phyloP scores from a whole-genome alignment of 2,888 invertebrate species.

The Orthonychiurus folsomi region DNA sequence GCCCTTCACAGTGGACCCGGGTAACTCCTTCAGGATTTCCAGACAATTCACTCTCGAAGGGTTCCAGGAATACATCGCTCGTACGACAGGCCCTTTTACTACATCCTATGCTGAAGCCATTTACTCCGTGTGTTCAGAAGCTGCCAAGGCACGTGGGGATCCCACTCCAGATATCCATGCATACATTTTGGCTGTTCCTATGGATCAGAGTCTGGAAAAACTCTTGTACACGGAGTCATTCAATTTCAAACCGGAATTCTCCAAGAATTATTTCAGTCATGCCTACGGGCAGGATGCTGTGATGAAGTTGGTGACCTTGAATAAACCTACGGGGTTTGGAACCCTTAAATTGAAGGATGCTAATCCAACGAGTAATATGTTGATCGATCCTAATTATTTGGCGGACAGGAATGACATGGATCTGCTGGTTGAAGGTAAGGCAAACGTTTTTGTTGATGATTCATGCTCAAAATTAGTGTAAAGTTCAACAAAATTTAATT shows the following conservation, averaged over 20 bases:
- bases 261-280: conserved; percentile 13
- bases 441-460: too few species aligned
- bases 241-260: conserved; percentile 24
- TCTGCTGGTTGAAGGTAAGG: conserved; percentile 29
- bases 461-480: not conserved
- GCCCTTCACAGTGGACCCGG: conserved; percentile 26
- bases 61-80: conserved; percentile 13
- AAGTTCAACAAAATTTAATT: not conserved
- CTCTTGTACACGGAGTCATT: conserved; percentile 11
- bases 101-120: conserved; percentile 27
- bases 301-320: conserved; percentile 26
- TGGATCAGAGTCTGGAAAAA: not conserved
- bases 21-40: conserved; percentile 20
- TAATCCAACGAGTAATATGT: conserved; percentile 21
- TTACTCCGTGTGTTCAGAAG: conserved; percentile 20
- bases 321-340: conserved; percentile 24
- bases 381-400: conserved; percentile 32
- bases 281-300: conserved; percentile 25
- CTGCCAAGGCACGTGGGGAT: conserved; percentile 18
- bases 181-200: conserved; percentile 19
- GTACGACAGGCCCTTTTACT: conserved; percentile 20
- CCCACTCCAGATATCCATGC: conserved; percentile 28
- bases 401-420: conserved; percentile 24
- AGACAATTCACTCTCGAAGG: conserved; percentile 14
- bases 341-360: conserved; percentile 19